Conservation (phyloP, 2,888 invertebrate genomes). For the Dryobota labecula region DNA sequence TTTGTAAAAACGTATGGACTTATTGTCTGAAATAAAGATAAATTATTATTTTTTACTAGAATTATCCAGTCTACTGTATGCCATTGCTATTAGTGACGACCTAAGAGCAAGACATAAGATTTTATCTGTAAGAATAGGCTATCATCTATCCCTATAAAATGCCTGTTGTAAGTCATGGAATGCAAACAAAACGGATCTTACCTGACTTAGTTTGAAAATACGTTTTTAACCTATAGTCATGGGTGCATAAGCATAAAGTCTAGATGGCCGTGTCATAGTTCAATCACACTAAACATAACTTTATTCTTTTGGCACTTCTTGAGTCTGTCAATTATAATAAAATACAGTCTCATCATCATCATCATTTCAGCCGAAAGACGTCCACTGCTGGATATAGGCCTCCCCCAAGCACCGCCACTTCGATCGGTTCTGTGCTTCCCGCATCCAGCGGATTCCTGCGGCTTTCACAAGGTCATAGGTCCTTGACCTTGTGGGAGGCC, state of each 20-base stretch:
- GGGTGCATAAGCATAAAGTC: background rate
- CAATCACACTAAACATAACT: background rate
- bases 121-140: background rate
- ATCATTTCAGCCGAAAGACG: too few relatives aligned
- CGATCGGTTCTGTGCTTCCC: too few relatives aligned
- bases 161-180: background rate
- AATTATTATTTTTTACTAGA: too few relatives aligned
- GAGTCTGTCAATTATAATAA: background rate
- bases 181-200: background rate
- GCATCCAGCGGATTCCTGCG: too few relatives aligned
- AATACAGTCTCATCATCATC: too few relatives aligned
- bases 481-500: too few relatives aligned
- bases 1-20: too few relatives aligned
- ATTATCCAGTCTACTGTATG: background rate
- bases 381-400: too few relatives aligned
- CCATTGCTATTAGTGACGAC: background rate
- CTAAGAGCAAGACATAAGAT: background rate
- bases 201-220: background rate
- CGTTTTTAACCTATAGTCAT: background rate
- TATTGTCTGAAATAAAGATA: too few relatives aligned
- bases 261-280: background rate
- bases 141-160: constrained; percentile 8
- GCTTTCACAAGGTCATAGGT: too few relatives aligned
- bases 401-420: too few relatives aligned
- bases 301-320: background rate